A percentile compares a stretch with the other conserved stretches of the same genome.
Evolutionary conservation across 2,113 vertebrate genomes (phyloP).

Genomic region (Mungos mungo): DNA sequence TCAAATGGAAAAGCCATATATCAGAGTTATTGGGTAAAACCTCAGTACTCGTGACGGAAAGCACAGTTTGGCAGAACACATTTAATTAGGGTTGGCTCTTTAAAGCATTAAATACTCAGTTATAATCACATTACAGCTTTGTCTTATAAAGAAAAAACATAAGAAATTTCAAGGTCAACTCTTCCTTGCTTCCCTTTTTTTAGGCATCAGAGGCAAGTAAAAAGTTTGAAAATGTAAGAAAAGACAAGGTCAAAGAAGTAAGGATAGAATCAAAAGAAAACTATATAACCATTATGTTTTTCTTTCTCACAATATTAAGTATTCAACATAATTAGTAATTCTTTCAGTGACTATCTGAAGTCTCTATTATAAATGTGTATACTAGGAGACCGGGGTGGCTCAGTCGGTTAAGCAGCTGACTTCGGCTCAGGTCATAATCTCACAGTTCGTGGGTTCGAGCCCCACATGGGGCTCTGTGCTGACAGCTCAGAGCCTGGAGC

Average conservation of each 20-base stretch:
- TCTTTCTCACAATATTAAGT: not conserved
- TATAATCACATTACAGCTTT: constrained; percentile 80
- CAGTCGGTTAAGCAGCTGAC: no score
- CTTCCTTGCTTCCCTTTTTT: constrained; percentile 74
- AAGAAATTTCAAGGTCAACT: constrained; percentile 77
- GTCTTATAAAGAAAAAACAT: constrained; percentile 72
- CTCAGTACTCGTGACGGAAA: constrained; percentile 81
- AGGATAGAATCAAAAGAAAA: constrained; percentile 21
- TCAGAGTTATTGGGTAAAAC: constrained; percentile 83
- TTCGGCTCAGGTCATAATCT: no score
- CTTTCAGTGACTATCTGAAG: not conserved
- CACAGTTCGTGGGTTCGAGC: no score
- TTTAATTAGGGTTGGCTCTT: constrained; percentile 80
- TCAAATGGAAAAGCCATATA: constrained; percentile 85
- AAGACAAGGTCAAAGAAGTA: constrained; percentile 2
- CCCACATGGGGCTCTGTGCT: no score
- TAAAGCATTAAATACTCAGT: constrained; percentile 77
- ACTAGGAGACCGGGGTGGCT: no score
- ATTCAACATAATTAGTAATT: not conserved
- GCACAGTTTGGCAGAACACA: constrained; percentile 81
- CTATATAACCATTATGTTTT: not conserved
- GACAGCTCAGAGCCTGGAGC: no score
- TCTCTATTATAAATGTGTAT: not conserved
- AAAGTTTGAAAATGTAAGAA: constrained; percentile 24
- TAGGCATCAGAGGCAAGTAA: not conserved